These are phyloP conservation scores for Circaetus gallicus DNA, from an alignment of 2,113 vertebrate species.

Conservation along the genomic window DNA sequence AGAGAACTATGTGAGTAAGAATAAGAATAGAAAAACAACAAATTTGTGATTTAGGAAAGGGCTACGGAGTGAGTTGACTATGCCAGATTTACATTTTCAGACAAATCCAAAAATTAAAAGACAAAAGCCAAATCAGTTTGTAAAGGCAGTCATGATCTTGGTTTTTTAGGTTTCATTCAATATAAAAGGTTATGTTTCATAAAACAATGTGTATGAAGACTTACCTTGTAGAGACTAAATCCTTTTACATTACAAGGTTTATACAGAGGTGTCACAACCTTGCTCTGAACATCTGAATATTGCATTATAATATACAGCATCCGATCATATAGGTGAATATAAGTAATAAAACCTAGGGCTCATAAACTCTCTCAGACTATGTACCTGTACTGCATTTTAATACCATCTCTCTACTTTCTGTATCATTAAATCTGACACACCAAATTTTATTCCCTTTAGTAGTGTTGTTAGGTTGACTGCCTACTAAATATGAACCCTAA, in stretches of 20 bases:
- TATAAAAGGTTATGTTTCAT: background rate
- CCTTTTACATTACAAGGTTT: conserved; percentile 6
- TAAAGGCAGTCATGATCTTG: background rate
- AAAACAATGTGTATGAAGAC: background rate
- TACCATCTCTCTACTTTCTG: conserved; percentile 39
- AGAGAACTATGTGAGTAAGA: background rate
- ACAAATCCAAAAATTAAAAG: background rate
- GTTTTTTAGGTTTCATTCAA: background rate
- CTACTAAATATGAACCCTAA: conserved; percentile 68
- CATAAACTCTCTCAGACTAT: conserved; percentile 51
- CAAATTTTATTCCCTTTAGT: conserved; percentile 69
- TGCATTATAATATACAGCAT: conserved; percentile 41
- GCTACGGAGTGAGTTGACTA: background rate
- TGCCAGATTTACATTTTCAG: background rate
- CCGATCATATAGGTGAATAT: conserved; percentile 31
- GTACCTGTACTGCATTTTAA: conserved; percentile 67
- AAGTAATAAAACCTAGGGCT: conserved; percentile 56
- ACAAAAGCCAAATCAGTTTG: background rate
- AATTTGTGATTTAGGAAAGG: background rate
- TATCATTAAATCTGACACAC: conserved; percentile 69
- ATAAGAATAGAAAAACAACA: background rate
- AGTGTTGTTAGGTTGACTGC: conserved; percentile 61
- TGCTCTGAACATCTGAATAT: conserved; percentile 24
- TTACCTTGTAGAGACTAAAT: background rate
- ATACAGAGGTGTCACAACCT: conserved; percentile 46